These are phyloP conservation scores for Danaus melanippus DNA, from an alignment of 1,140 invertebrate species.

Conservation along the genomic window DNA sequence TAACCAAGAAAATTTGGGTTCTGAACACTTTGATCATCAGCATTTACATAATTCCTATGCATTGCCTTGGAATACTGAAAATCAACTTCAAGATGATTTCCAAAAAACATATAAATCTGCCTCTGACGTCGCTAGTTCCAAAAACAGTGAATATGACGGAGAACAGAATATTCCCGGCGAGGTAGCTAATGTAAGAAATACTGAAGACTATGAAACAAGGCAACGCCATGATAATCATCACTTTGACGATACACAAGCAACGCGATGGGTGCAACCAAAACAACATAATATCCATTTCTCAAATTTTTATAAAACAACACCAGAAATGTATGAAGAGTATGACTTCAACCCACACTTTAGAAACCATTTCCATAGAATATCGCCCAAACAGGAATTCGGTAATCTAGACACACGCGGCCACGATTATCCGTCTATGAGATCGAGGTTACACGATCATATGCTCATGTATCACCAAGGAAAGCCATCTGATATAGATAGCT, in stretches of 20 bases:
- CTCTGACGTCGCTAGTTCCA: background rate
- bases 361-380: conserved; percentile 12
- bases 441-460: conserved; percentile 15
- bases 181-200: background rate
- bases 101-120: conserved; percentile 1
- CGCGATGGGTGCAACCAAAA: conserved; percentile 12
- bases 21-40: no score
- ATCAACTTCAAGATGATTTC: no score
- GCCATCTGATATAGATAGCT: conserved; percentile 23
- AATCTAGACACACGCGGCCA: conserved; percentile 5
- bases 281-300: conserved; percentile 5
- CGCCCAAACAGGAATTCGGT: conserved; percentile 3
- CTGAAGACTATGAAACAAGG: conserved; percentile 1
- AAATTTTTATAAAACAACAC: conserved; percentile 3
- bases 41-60: no score
- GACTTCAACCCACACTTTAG: conserved; percentile 4
- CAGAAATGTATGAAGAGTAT: conserved; percentile 11
- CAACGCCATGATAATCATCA: conserved; percentile 7
- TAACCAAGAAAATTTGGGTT: background rate
- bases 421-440: conserved; percentile 4
- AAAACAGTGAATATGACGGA: background rate
- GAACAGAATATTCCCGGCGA: background rate
- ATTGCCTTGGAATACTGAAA: no score
- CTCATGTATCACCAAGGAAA: conserved; percentile 18
- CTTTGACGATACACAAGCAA: conserved; percentile 8